Evolutionary conservation across 2,113 vertebrate genomes (phyloP).

Genomic region (Megaceryle torquata): DNA sequence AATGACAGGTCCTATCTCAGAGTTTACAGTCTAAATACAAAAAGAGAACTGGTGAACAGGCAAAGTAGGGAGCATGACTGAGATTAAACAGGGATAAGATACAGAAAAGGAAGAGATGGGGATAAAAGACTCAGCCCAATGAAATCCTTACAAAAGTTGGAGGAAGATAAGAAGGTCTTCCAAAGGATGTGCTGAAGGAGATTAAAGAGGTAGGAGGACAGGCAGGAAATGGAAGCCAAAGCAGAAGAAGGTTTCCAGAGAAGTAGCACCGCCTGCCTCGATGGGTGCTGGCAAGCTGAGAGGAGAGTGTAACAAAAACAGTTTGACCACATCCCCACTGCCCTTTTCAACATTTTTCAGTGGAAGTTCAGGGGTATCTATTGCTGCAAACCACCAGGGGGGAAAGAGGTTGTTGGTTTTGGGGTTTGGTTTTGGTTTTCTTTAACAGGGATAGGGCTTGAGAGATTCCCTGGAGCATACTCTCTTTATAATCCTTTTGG

Average conservation of each 20-base stretch:
- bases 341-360: background rate
- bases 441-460: background rate
- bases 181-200: background rate
- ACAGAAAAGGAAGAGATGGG: constrained; percentile 7
- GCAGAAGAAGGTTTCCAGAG: constrained; percentile 4
- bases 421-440: constrained; percentile 22
- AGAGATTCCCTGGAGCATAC: constrained; percentile 38
- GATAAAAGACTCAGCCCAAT: constrained; percentile 4
- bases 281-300: background rate
- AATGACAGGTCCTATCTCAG: background rate
- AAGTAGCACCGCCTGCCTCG: background rate
- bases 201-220: constrained; percentile 53
- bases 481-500: constrained; percentile 55
- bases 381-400: background rate
- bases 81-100: constrained; percentile 54
- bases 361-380: constrained; percentile 17
- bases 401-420: background rate
- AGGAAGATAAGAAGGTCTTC: constrained; percentile 56
- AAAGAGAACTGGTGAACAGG: constrained; percentile 3
- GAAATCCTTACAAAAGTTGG: constrained; percentile 13
- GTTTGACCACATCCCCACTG: background rate
- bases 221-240: constrained; percentile 44
- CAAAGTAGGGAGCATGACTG: background rate
- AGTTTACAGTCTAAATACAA: constrained; percentile 19
- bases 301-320: background rate